These are phyloP conservation scores for Carabus problematicus DNA, from an alignment of 2,888 invertebrate genomes.

Conservation along the genomic window DNA sequence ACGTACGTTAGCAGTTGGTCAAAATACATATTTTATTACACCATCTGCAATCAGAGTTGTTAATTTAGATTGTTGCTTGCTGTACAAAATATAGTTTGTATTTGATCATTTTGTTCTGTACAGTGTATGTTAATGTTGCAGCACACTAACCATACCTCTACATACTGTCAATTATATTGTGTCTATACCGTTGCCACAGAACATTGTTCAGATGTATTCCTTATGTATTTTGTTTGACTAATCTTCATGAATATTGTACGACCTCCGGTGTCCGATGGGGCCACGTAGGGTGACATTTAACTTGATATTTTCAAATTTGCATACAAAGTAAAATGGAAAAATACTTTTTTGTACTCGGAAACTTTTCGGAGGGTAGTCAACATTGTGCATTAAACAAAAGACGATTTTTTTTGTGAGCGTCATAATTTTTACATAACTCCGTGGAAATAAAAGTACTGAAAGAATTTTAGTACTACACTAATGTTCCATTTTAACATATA, in stretches of 20 bases:
- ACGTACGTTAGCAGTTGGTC: too few species aligned
- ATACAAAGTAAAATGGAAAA: conserved; percentile 35
- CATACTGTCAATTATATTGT: too few species aligned
- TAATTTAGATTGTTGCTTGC: too few species aligned
- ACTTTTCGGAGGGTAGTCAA: conserved; percentile 32
- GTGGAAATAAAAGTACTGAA: conserved; percentile 8
- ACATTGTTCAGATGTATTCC: too few species aligned
- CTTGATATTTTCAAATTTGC: conserved; percentile 36
- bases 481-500: neutral
- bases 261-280: conserved; percentile 8
- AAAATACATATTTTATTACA: too few species aligned
- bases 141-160: too few species aligned
- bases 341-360: conserved; percentile 8
- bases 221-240: conserved; percentile 31
- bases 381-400: conserved; percentile 30
- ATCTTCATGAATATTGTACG: conserved; percentile 35
- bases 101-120: too few species aligned
- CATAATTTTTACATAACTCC: conserved; percentile 34
- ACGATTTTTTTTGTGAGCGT: conserved; percentile 20
- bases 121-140: too few species aligned
- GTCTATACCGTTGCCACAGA: too few species aligned
- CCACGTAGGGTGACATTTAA: conserved; percentile 24
- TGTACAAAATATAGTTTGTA: too few species aligned
- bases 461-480: too few species aligned
- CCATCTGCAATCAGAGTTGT: too few species aligned